Conservation (phyloP, 2,113 vertebrate species). For the Electrona antarctica region DNA sequence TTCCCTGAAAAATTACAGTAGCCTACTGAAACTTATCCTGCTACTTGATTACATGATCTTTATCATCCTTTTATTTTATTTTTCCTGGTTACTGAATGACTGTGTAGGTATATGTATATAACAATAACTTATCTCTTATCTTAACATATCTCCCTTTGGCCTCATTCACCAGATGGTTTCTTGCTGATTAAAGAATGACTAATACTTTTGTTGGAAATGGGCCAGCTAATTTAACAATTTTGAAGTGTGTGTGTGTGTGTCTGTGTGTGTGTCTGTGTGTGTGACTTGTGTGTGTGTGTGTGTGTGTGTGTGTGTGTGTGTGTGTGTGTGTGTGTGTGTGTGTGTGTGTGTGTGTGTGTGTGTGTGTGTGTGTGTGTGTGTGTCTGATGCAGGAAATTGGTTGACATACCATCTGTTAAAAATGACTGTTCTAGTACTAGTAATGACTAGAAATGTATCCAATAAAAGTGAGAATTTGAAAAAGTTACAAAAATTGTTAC, state of each 20-base stretch:
- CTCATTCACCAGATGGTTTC: slow-evolving; percentile 40
- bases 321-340: neutral
- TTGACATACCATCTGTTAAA: neutral
- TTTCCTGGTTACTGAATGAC: neutral
- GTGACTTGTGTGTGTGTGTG: neutral
- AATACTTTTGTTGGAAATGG: slow-evolving; percentile 48
- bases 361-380: neutral
- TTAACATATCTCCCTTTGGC: slow-evolving; percentile 44
- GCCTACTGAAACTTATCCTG: no score
- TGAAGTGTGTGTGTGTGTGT: slow-evolving; percentile 1
- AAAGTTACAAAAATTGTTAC: no score
- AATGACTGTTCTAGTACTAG: no score
- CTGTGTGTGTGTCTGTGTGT: neutral
- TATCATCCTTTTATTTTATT: neutral
- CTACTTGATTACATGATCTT: neutral
- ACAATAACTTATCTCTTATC: slow-evolving; percentile 24
- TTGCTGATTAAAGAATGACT: slow-evolving; percentile 54
- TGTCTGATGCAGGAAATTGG: neutral
- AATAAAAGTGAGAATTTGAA: no score
- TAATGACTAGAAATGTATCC: no score
- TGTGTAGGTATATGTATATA: slow-evolving; percentile 1
- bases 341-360: neutral
- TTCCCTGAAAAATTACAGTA: no score
- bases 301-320: neutral
- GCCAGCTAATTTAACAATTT: slow-evolving; percentile 16